Evolutionary conservation across 2,888 invertebrate species (phyloP).

Genomic region (Sminthurinus aureus): DNA sequence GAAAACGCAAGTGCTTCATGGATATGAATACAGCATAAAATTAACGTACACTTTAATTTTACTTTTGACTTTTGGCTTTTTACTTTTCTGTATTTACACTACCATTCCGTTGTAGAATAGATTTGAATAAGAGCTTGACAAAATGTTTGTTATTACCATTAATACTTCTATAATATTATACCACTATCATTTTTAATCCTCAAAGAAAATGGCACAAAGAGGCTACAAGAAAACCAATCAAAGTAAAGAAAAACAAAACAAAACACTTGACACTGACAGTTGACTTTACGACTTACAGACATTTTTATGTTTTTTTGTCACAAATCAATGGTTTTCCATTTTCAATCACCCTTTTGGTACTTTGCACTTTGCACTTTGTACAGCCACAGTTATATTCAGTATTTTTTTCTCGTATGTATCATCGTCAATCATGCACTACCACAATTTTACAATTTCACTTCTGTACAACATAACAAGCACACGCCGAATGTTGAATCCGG

Average conservation of each 20-base stretch:
- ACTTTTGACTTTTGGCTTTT: background rate
- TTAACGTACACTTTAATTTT: no score
- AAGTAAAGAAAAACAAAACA: background rate
- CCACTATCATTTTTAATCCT: background rate
- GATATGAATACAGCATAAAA: background rate
- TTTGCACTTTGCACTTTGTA: background rate
- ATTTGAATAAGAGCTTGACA: slow-evolving; percentile 15
- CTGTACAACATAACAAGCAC: no score
- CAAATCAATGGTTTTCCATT: slow-evolving; percentile 45
- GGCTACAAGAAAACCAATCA: slow-evolving; percentile 4
- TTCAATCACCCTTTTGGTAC: background rate
- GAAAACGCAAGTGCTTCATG: background rate
- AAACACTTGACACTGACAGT: no score
- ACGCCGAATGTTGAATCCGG: no score
- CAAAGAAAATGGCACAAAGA: background rate
- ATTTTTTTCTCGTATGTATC: background rate
- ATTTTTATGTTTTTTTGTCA: slow-evolving; percentile 32
- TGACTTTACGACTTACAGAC: no score
- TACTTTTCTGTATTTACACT: background rate
- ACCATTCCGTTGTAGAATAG: background rate
- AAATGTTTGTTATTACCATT: background rate
- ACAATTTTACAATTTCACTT: background rate
- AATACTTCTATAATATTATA: no score
- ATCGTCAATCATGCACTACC: slow-evolving; percentile 15
- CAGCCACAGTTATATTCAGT: background rate